These are phyloP conservation scores for Phymanthus crucifer DNA, from an alignment of 92 coral and sea anemone genomes.

Conservation along the genomic window DNA sequence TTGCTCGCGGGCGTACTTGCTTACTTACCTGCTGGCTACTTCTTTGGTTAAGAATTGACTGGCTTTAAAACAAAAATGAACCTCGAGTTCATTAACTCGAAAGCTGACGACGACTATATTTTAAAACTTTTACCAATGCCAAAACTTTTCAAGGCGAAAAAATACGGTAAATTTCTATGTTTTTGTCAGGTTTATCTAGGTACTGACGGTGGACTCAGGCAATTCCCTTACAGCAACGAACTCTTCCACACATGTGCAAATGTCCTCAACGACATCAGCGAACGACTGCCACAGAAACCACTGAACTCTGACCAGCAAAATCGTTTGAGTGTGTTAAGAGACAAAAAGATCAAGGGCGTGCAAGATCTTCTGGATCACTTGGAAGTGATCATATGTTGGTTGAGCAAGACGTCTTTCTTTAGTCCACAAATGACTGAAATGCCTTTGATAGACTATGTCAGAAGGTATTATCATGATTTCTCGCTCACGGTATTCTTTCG, in stretches of 20 bases:
- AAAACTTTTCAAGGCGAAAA: too few relatives aligned
- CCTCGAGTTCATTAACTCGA: too few relatives aligned
- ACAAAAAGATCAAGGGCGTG: slow-evolving; percentile 47
- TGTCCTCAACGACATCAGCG: slow-evolving; percentile 50
- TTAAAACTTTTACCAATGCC: too few relatives aligned
- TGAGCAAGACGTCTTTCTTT: slow-evolving; percentile 38
- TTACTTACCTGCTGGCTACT: too few relatives aligned
- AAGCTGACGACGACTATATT: too few relatives aligned
- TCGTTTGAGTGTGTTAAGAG: slow-evolving; percentile 51
- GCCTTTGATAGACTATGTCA: slow-evolving; percentile 52
- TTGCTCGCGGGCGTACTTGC: too few relatives aligned
- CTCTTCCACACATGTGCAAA: slow-evolving; percentile 71
- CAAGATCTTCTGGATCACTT: slow-evolving; percentile 61
- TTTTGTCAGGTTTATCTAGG: slow-evolving; percentile 44
- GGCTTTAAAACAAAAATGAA: too few relatives aligned
- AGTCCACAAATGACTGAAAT: slow-evolving; percentile 37
- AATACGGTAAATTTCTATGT: too few relatives aligned
- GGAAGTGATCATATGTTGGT: slow-evolving; percentile 62
- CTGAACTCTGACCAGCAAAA: slow-evolving; percentile 47
- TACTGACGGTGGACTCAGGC: slow-evolving; percentile 36
- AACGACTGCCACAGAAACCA: slow-evolving; percentile 46
- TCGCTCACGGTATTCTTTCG: background rate
- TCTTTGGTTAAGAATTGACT: too few relatives aligned
- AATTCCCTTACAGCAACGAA: slow-evolving; percentile 62
- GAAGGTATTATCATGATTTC: slow-evolving; percentile 28